These are phyloP conservation scores for Lithobates pipiens DNA, from an alignment of 2,797 vertebrate species.

Conservation along the genomic window DNA sequence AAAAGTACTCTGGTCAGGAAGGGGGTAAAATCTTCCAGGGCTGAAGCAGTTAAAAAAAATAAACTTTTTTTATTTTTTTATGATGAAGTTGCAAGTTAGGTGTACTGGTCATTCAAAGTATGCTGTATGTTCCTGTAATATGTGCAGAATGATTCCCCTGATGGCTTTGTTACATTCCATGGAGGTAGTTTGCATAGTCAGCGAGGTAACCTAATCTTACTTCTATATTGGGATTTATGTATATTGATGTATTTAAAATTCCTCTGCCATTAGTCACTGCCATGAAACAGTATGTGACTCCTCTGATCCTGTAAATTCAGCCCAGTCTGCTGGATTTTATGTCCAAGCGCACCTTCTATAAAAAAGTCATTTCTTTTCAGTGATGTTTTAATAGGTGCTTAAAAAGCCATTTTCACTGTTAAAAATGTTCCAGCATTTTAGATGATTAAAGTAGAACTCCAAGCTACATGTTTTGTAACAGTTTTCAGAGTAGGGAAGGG, in stretches of 20 bases:
- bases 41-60: too few relatives aligned
- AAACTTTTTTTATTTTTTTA: too few relatives aligned
- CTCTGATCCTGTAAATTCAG: not conserved
- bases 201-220: slow-evolving; percentile 1
- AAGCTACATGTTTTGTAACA: too few relatives aligned
- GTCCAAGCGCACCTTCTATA: not conserved
- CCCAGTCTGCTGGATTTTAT: not conserved
- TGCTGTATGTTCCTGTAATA: not conserved
- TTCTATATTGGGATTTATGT: slow-evolving; percentile 33
- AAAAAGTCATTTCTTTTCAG: not conserved
- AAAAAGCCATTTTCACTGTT: not conserved
- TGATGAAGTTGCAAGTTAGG: too few relatives aligned
- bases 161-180: not conserved
- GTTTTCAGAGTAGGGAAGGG: too few relatives aligned
- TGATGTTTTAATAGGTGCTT: not conserved
- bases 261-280: slow-evolving; percentile 18
- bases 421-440: not conserved
- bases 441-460: not conserved
- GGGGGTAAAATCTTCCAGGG: too few relatives aligned
- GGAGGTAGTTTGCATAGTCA: not conserved
- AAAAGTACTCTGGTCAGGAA: too few relatives aligned
- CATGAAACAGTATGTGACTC: not conserved
- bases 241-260: slow-evolving; percentile 45
- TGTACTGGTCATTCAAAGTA: not conserved
- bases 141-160: not conserved